These are phyloP conservation scores for Cremastinae sp. DNA, from an alignment of 2,888 invertebrate species.

Conservation along the genomic window DNA sequence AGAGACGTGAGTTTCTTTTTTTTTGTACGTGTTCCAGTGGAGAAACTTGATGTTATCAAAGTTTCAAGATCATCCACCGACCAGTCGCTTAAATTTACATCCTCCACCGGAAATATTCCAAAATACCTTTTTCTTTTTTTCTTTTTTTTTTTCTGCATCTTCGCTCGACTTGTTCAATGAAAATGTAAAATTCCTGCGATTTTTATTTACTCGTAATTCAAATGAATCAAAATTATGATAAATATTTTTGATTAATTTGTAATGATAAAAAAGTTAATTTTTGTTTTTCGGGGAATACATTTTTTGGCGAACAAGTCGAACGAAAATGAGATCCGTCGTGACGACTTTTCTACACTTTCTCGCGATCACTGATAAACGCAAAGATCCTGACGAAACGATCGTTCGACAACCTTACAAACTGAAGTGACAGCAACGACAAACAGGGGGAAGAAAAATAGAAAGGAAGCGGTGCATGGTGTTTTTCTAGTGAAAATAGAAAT, in stretches of 20 bases:
- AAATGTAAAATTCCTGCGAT: background rate
- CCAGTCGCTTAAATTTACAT: constrained; percentile 5
- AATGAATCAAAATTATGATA: too few species aligned
- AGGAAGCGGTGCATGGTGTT: constrained; percentile 54
- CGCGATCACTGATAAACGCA: constrained; percentile 1
- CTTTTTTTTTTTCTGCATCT: background rate
- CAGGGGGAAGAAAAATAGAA: constrained; percentile 31
- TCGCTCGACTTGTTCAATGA: constrained; percentile 2
- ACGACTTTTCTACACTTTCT: background rate
- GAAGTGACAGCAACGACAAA: constrained; percentile 49
- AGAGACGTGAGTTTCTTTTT: constrained; percentile 11
- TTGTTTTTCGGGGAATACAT: constrained; percentile 11
- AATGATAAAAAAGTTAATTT: background rate
- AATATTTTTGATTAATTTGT: constrained; percentile 14
- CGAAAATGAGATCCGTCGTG: background rate
- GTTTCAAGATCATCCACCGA: constrained; percentile 31
- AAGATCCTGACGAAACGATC: constrained; percentile 9
- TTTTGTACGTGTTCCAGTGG: constrained; percentile 25
- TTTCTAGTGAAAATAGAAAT: constrained; percentile 39
- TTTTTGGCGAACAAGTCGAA: constrained; percentile 27
- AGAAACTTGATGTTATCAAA: constrained; percentile 13
- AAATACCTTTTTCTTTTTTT: background rate
- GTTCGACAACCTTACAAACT: constrained; percentile 26
- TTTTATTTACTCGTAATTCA: too few species aligned
- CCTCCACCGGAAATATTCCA: constrained; percentile 1